Percentiles rank a stretch among this genome's conserved stretches.
These are phyloP conservation scores for Salvelinus sp. DNA, from an alignment of 2,113 vertebrate genomes.

Conservation along the genomic window DNA sequence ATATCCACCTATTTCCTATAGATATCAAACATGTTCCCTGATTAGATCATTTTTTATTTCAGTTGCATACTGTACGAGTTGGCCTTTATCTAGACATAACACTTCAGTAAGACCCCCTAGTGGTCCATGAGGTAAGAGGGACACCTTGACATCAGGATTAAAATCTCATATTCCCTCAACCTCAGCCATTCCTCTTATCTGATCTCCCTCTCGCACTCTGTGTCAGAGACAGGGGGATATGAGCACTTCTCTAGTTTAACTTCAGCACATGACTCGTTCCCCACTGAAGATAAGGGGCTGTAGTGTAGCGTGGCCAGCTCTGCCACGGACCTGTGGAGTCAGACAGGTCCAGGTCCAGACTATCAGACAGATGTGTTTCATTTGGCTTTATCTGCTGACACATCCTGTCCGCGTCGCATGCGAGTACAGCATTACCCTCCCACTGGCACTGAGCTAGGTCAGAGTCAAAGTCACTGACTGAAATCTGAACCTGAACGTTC, in stretches of 20 bases:
- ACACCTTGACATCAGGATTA: constrained; percentile 33
- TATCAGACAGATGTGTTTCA: constrained; percentile 49
- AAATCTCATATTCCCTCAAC: constrained; percentile 39
- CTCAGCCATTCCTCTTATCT: constrained; percentile 50
- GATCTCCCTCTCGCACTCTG: constrained; percentile 28
- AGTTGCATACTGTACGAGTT: too few relatives aligned
- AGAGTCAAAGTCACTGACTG: constrained; percentile 23
- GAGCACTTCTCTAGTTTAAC: constrained; percentile 24
- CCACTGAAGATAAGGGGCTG: constrained; percentile 15
- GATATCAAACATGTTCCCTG: too few relatives aligned
- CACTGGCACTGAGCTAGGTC: constrained; percentile 8
- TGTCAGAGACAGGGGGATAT: constrained; percentile 33
- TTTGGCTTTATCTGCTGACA: constrained; percentile 51
- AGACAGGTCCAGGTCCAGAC: background rate
- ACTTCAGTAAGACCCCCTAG: constrained; percentile 13
- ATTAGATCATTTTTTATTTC: too few relatives aligned
- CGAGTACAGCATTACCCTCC: constrained; percentile 30
- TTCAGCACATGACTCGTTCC: constrained; percentile 23
- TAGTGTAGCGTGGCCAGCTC: background rate
- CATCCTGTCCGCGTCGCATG: constrained; percentile 51
- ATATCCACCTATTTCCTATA: background rate
- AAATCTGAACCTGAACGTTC: constrained; percentile 30
- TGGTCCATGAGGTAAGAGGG: constrained; percentile 14
- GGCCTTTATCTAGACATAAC: constrained; percentile 21
- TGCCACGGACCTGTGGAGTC: background rate